phyloP scores from a whole-genome alignment of 2,888 invertebrate species.

The Hesperia comma region DNA sequence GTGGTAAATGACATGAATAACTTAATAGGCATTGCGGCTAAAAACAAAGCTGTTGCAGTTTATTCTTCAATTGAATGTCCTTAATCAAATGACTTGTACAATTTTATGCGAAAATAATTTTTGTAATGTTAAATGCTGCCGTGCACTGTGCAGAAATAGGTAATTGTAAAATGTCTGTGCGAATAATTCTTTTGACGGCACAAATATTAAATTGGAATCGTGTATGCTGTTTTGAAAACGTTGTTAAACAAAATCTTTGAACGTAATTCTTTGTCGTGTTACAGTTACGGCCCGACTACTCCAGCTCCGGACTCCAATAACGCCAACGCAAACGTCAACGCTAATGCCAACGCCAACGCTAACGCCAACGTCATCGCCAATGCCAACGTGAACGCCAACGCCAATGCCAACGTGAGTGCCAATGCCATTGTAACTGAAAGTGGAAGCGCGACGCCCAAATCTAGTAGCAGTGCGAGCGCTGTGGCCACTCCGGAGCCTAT shows the following conservation, averaged over 20 bases:
- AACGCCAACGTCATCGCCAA: conserved; percentile 7
- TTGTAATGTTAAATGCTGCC: too few relatives aligned
- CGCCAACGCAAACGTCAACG: neutral
- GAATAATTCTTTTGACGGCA: too few relatives aligned
- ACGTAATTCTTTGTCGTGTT: conserved; percentile 1
- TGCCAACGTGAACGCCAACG: neutral
- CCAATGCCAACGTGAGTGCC: conserved; percentile 28
- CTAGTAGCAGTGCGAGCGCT: conserved; percentile 21
- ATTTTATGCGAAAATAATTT: too few relatives aligned
- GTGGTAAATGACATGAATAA: too few relatives aligned
- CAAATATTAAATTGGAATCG: too few relatives aligned
- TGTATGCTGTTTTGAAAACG: too few relatives aligned
- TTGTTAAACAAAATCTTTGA: neutral
- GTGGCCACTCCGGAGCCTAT: conserved; percentile 47
- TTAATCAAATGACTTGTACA: too few relatives aligned
- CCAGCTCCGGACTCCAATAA: conserved; percentile 35
- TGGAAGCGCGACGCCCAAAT: conserved; percentile 21
- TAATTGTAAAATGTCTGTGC: too few relatives aligned
- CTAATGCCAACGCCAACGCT: conserved; percentile 25
- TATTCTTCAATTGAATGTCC: too few relatives aligned
- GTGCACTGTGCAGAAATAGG: too few relatives aligned
- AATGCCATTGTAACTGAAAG: conserved; percentile 17
- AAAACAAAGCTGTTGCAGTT: too few relatives aligned
- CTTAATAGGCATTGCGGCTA: too few relatives aligned
- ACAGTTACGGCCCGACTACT: conserved; percentile 25